A percentile compares a stretch with the other conserved stretches of the same genome.
Evolutionary conservation across 2,888 invertebrate species (phyloP).

Genomic region (Hydropsyche betteni): DNA sequence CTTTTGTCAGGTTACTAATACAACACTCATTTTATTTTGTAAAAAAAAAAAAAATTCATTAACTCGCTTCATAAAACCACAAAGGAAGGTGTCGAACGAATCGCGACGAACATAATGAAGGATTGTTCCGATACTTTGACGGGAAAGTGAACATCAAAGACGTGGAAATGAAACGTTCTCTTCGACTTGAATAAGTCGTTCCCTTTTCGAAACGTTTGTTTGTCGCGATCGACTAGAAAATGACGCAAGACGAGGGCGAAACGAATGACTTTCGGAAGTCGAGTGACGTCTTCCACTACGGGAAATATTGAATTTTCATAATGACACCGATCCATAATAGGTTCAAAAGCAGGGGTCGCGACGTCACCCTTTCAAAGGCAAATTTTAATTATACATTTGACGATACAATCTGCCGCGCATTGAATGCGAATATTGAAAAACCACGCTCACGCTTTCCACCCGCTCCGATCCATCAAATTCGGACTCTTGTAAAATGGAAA

Average conservation of each 20-base stretch:
- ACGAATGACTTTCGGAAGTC: conserved; percentile 44
- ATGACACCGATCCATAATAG: conserved; percentile 1
- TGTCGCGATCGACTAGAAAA: conserved; percentile 43
- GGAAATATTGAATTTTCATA: conserved; percentile 15
- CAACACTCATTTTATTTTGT: not conserved
- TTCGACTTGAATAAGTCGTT: conserved; percentile 40
- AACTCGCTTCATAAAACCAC: not conserved
- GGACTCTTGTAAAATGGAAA: not conserved
- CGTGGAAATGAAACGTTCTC: conserved; percentile 49
- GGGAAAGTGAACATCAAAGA: conserved; percentile 47
- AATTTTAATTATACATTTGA: not conserved
- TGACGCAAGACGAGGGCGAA: conserved; percentile 42
- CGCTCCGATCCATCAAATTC: not conserved
- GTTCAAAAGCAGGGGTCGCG: not conserved
- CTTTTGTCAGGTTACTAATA: conserved; percentile 35
- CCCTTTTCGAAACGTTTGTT: conserved; percentile 44
- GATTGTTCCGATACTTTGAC: conserved; percentile 38
- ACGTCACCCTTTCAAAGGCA: not conserved
- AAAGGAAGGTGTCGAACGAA: conserved; percentile 6
- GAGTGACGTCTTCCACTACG: not conserved
- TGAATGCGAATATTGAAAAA: not conserved
- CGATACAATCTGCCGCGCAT: not conserved
- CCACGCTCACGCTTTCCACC: not conserved
- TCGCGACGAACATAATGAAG: conserved; percentile 28
- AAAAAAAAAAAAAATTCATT: conserved; percentile 6